Percentiles rank a stretch among this genome's conserved stretches.
phyloP scores from a whole-genome alignment of 64 coral and sea anemone genomes.

The Porites lutea region DNA sequence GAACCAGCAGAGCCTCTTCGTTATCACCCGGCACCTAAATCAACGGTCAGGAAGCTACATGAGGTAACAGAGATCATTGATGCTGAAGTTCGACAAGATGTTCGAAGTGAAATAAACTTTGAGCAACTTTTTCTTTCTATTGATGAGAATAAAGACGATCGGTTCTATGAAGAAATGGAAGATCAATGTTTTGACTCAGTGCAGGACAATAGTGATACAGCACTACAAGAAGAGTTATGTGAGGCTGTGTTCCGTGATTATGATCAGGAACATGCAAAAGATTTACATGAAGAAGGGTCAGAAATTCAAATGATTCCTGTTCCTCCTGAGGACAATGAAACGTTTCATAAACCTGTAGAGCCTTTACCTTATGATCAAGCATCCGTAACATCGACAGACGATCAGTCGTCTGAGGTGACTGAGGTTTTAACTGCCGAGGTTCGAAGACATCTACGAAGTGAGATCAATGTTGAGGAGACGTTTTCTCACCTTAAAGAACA shows the following conservation, averaged over 20 bases:
- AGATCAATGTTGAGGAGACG: conserved; percentile 73
- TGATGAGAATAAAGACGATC: neutral
- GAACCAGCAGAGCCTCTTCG: neutral
- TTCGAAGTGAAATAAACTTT: conserved; percentile 48
- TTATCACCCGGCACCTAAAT: neutral
- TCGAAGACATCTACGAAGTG: conserved; percentile 12
- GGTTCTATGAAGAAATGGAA: neutral
- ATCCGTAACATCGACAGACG: neutral
- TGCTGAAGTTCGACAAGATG: neutral
- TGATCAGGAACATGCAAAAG: conserved; percentile 6
- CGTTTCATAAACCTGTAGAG: neutral
- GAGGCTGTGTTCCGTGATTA: neutral
- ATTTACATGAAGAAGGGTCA: conserved; percentile 16
- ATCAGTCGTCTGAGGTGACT: neutral
- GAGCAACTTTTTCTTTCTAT: conserved; percentile 51
- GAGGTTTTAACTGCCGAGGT: neutral
- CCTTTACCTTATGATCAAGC: neutral
- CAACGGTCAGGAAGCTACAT: neutral
- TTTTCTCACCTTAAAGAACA: conserved; percentile 69
- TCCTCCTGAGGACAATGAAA: neutral
- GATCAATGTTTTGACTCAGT: neutral
- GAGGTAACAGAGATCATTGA: conserved; percentile 5
- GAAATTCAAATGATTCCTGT: conserved; percentile 4
- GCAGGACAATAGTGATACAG: neutral
- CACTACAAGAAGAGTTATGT: neutral